These are phyloP conservation scores for Engraulis encrasicolus DNA, from an alignment of 2,113 vertebrate genomes.

Conservation along the genomic window DNA sequence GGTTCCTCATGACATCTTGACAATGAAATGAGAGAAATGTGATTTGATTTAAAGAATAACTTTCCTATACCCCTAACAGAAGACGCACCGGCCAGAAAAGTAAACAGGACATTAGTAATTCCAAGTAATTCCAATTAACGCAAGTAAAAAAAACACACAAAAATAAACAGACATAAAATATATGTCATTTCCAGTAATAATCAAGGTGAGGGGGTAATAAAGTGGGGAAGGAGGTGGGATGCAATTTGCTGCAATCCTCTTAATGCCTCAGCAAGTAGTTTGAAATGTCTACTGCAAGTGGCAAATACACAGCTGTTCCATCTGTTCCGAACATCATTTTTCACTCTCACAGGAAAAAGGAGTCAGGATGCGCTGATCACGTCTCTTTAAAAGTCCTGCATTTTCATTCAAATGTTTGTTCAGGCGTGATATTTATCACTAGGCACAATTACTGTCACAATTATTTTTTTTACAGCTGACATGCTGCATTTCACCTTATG, in stretches of 20 bases:
- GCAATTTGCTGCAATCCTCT: slow-evolving; percentile 53
- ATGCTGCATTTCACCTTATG: too few species aligned
- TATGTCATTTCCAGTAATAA: slow-evolving; percentile 13
- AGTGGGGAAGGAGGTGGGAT: slow-evolving; percentile 16
- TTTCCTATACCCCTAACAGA: not conserved
- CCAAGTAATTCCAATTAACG: slow-evolving; percentile 17
- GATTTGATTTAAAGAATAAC: slow-evolving; percentile 32
- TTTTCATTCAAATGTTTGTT: not conserved
- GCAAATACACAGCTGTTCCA: slow-evolving; percentile 67
- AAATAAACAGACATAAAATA: not conserved
- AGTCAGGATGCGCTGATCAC: slow-evolving; percentile 55
- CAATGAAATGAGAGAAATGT: slow-evolving; percentile 29
- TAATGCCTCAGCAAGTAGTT: slow-evolving; percentile 57
- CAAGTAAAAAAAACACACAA: not conserved
- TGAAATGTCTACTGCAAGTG: slow-evolving; percentile 68
- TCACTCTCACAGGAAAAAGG: slow-evolving; percentile 53
- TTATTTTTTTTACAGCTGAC: not conserved
- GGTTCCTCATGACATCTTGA: slow-evolving; percentile 47
- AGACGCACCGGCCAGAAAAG: not conserved
- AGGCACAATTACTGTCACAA: not conserved
- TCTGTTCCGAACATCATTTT: slow-evolving; percentile 65
- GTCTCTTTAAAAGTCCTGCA: not conserved
- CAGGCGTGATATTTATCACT: not conserved
- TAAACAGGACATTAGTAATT: not conserved
- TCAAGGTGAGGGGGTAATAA: not conserved